Evolutionary conservation across 1,140 invertebrate species (phyloP).

Genomic region (Pristionchus pacificus): DNA sequence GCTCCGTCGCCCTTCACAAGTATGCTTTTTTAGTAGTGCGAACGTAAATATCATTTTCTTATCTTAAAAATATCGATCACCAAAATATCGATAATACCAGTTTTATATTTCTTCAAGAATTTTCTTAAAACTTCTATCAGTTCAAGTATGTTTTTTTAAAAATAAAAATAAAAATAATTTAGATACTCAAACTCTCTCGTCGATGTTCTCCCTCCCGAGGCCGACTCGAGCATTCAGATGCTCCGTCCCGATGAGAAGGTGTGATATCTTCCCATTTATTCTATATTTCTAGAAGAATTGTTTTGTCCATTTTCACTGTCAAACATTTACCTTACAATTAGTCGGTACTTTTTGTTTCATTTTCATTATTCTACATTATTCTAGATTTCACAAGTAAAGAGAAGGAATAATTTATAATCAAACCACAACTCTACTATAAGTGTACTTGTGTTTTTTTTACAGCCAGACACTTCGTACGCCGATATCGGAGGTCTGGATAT

Average conservation of each 20-base stretch:
- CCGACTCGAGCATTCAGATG: conserved; percentile 96
- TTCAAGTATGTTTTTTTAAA: too few relatives aligned
- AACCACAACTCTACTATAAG: neutral
- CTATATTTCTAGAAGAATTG: too few relatives aligned
- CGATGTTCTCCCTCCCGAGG: conserved; percentile 92
- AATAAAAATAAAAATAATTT: neutral
- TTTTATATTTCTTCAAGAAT: neutral
- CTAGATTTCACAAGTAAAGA: neutral
- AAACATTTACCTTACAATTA: too few relatives aligned
- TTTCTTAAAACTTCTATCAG: neutral
- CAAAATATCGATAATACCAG: neutral
- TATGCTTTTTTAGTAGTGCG: conserved; percentile 57
- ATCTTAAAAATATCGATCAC: too few relatives aligned
- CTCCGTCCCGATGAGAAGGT: conserved; percentile 88
- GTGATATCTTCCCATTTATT: neutral
- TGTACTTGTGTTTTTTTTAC: conserved; percentile 63
- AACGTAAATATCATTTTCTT: too few relatives aligned
- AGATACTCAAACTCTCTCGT: conserved; percentile 86
- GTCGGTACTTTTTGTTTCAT: neutral
- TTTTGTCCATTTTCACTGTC: too few relatives aligned
- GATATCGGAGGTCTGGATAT: conserved; percentile 99
- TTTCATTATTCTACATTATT: neutral
- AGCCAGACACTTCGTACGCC: conserved; percentile 90
- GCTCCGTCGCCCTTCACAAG: conserved; percentile 92
- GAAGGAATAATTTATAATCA: neutral